Evolutionary conservation across 1,140 invertebrate genomes (phyloP).

Genomic region (Amphibalanus amphitrite): DNA sequence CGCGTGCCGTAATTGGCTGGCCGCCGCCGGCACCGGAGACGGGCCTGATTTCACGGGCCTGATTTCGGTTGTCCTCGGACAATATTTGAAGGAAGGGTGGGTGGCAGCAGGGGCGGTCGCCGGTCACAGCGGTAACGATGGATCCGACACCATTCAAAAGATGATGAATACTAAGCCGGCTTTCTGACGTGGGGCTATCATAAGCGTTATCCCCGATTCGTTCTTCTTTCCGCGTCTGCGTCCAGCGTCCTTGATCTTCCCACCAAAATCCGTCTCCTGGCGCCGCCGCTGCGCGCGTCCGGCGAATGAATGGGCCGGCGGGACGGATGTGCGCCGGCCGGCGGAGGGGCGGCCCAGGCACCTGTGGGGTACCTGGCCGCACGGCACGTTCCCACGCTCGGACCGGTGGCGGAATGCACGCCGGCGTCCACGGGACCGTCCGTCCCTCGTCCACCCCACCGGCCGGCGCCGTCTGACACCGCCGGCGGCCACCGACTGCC

Average conservation of each 20-base stretch:
- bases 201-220: neutral
- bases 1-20: neutral
- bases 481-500: too few relatives aligned
- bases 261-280: neutral
- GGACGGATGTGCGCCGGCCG: neutral
- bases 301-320: neutral
- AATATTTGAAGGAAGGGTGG: conserved; percentile 1
- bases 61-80: neutral
- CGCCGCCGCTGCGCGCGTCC: neutral
- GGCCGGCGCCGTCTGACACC: too few relatives aligned
- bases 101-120: neutral
- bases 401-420: neutral
- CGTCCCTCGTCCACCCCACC: too few relatives aligned
- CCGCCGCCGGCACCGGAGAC: neutral
- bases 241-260: neutral
- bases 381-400: neutral
- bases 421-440: neutral
- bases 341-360: neutral
- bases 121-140: neutral
- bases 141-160: neutral
- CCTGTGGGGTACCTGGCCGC: neutral
- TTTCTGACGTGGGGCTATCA: too few relatives aligned
- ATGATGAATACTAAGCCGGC: neutral
- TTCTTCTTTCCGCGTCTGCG: neutral
- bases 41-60: neutral